These are phyloP conservation scores for Laothoe populi DNA, from an alignment of 2,888 invertebrate species.

Conservation along the genomic window DNA sequence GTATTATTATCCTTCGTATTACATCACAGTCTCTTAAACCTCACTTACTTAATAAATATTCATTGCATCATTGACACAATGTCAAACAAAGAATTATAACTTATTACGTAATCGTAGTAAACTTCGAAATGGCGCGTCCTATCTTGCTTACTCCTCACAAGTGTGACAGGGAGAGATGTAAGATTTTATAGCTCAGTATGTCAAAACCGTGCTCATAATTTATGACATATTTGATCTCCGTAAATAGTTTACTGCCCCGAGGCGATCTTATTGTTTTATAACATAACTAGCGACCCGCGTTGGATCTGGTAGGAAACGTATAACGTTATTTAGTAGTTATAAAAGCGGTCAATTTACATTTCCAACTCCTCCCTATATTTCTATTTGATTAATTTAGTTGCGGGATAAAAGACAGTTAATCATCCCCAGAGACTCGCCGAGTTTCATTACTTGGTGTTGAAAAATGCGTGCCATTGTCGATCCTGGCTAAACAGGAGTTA, in stretches of 20 bases:
- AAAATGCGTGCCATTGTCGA: too few species aligned
- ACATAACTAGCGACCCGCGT: constrained; percentile 30
- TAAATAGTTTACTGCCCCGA: constrained; percentile 49
- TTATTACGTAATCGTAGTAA: constrained; percentile 34
- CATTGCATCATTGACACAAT: constrained; percentile 12
- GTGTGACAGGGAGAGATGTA: constrained; percentile 33
- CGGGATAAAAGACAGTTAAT: too few species aligned
- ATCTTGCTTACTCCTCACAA: constrained; percentile 28
- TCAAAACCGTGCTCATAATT: constrained; percentile 30
- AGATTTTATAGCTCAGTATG: constrained; percentile 32
- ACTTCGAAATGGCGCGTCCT: constrained; percentile 28
- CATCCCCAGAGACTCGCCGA: too few species aligned
- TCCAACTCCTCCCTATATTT: too few species aligned
- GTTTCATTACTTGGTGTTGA: too few species aligned
- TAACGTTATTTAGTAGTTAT: too few species aligned
- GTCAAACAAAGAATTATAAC: too few species aligned
- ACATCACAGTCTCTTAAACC: neutral
- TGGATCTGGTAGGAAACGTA: constrained; percentile 26
- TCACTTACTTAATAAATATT: neutral
- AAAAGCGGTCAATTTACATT: too few species aligned
- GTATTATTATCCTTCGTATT: too few species aligned
- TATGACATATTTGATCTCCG: constrained; percentile 40
- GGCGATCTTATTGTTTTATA: constrained; percentile 43
- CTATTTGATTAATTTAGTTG: too few species aligned
- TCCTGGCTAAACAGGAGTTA: too few species aligned